Evolutionary conservation across 1,140 invertebrate genomes (phyloP), one percentile per base, ranked within the genome.

Genomic region (Aphelenchoides besseyi): DNA sequence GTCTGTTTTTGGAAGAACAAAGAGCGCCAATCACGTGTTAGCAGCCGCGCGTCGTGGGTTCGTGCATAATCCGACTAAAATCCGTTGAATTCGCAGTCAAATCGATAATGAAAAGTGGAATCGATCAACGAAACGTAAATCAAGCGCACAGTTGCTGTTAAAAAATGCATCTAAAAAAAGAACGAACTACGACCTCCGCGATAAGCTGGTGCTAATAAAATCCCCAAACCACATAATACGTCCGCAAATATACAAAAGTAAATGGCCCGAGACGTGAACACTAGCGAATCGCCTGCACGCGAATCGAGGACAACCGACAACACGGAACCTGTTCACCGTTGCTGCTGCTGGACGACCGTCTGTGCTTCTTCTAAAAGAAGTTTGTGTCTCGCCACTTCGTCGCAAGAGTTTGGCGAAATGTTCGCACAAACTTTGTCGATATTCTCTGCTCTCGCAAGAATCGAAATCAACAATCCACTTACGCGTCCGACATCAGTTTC

Each of bases 241-340:
- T 48, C 12, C 41, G 41, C 41, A 48, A 48, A 48, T 48, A 48
- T 48, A 48, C 41, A 48, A 48, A 23, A 48, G 41, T 48, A 48
- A 48, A 48, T 48, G 41, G 41, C 12, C 23, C 41, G 41, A 23
- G 23, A 48, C 41, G 41, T 48, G 41, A 48, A 48, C 12, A 48
- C 41, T 48, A 48, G 23, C 41, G 41, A 48, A 48, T 23, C 41
- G 12, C 41, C 41, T 23, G 41, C 41, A 48, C 41, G 23, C 41
- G n/a, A n/a, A 48, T 48, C 41, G 41, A 48, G 41, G 41, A 48
- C 41, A 23, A 48, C 41, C 41, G 41, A 12, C 41, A 23, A 23
- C 41, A 48, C 12, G 41, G 23, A 48, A 48, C 41, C 41, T 48
- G 41, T 23, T 48, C 41, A 48, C 41, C 41, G 41, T 23, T 23